phyloP scores from a whole-genome alignment of 2,113 vertebrate species.

The Takifugu bimaculatus region DNA sequence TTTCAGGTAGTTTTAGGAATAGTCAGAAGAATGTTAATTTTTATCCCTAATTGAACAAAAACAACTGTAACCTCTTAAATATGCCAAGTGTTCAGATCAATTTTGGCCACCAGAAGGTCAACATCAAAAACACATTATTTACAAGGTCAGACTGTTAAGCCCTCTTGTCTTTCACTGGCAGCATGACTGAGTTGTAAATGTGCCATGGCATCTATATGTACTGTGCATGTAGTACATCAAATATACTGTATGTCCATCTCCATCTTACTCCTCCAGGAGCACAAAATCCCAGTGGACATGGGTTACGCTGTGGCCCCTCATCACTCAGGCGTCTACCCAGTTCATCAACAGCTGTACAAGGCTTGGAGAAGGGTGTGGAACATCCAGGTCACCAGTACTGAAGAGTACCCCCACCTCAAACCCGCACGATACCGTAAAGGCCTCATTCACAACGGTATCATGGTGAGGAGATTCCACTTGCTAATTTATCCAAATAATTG shows the following conservation, averaged over 20 bases:
- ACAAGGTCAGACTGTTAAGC: conserved; percentile 39
- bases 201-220: conserved; percentile 32
- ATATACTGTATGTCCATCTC: neutral
- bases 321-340: conserved; percentile 95
- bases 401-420: conserved; percentile 96
- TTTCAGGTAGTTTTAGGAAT: too few species aligned
- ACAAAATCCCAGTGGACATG: conserved; percentile 90
- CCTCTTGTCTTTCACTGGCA: conserved; percentile 28
- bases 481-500: too few species aligned
- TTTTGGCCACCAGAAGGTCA: conserved; percentile 53
- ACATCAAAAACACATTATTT: conserved; percentile 36
- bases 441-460: conserved; percentile 92
- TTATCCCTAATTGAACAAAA: neutral
- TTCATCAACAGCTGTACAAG: conserved; percentile 93
- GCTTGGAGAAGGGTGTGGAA: conserved; percentile 96
- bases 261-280: conserved; percentile 76
- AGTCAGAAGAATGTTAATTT: too few species aligned
- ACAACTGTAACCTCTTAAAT: neutral
- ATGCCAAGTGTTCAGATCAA: conserved; percentile 4
- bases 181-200: conserved; percentile 28
- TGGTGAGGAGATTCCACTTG: conserved; percentile 74
- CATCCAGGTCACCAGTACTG: conserved; percentile 94
- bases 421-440: conserved; percentile 90
- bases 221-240: conserved; percentile 29
- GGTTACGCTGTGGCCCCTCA: conserved; percentile 96